Percentiles rank a stretch among this genome's conserved stretches.
Conservation (phyloP, 2,888 invertebrate genomes). For the Trachelus iudaicus region DNA sequence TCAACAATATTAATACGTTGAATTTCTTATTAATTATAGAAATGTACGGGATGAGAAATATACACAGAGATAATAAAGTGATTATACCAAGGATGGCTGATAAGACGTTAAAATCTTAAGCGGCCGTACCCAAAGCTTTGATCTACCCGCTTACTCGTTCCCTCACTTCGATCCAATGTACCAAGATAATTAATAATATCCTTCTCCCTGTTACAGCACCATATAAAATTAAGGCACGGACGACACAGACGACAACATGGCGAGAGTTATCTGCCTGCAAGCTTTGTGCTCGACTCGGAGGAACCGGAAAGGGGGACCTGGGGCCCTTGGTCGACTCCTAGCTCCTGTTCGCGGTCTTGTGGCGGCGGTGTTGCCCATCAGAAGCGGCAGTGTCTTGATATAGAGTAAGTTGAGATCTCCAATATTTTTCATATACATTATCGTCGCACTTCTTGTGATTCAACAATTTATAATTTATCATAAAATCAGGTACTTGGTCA, state of each 20-base stretch:
- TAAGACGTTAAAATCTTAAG: too few relatives aligned
- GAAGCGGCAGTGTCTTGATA: constrained; percentile 78
- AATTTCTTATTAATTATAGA: too few relatives aligned
- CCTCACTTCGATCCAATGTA: background rate
- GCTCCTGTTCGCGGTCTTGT: constrained; percentile 89
- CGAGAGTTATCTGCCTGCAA: constrained; percentile 79
- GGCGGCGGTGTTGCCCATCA: constrained; percentile 93
- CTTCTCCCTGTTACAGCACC: constrained; percentile 69
- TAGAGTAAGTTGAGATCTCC: constrained; percentile 67
- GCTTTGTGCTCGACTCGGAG: constrained; percentile 77
- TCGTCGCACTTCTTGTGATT: background rate
- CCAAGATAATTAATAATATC: constrained; percentile 21
- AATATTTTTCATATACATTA: constrained; percentile 4
- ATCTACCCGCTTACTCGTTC: background rate
- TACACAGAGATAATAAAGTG: too few relatives aligned
- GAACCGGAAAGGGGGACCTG: constrained; percentile 77
- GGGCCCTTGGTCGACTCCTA: constrained; percentile 86
- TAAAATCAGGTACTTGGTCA: background rate
- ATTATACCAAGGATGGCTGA: too few relatives aligned
- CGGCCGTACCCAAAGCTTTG: background rate
- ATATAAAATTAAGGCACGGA: constrained; percentile 67
- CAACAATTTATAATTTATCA: background rate
- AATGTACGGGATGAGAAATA: too few relatives aligned
- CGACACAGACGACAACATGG: constrained; percentile 84
- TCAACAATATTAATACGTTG: too few relatives aligned